A percentile compares a stretch with the other conserved stretches of the same genome.
phyloP scores from a whole-genome alignment of 2,797 vertebrate genomes.

The Merluccius polli region DNA sequence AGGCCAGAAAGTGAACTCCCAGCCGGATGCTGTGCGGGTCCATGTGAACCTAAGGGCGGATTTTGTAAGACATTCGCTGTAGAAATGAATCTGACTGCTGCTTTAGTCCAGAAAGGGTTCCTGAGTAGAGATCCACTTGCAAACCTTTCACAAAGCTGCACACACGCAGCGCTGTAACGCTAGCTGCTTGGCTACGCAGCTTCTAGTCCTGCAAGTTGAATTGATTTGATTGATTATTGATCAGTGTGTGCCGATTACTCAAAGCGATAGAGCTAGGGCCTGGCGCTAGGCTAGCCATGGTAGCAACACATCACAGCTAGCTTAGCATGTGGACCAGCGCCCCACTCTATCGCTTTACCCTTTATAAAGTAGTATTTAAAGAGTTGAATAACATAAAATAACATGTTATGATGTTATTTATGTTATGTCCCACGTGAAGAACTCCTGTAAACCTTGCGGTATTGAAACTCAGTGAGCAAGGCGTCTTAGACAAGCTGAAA shows the following conservation, averaged over 20 bases:
- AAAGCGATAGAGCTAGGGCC: slow-evolving; percentile 98
- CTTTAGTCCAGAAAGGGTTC: slow-evolving; percentile 80
- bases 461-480: slow-evolving; percentile 99
- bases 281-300: slow-evolving; percentile 89
- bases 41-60: slow-evolving; percentile 11
- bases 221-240: slow-evolving; percentile 66
- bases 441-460: slow-evolving; percentile 99
- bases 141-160: slow-evolving; percentile 61
- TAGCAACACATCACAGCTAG: slow-evolving; percentile 85
- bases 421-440: slow-evolving; percentile 99
- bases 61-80: slow-evolving; percentile 57
- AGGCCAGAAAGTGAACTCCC: not conserved
- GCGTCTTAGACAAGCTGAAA: slow-evolving; percentile 97
- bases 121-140: slow-evolving; percentile 77
- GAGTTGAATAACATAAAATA: slow-evolving; percentile 99
- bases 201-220: slow-evolving; percentile 53
- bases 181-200: slow-evolving; percentile 60
- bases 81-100: slow-evolving; percentile 17
- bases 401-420: slow-evolving; percentile 99
- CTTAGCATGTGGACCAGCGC: slow-evolving; percentile 81
- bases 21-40: too few relatives aligned
- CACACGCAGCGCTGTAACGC: slow-evolving; percentile 25
- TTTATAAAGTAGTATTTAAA: slow-evolving; percentile 90
- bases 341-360: slow-evolving; percentile 98
- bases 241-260: slow-evolving; percentile 99